These are phyloP conservation scores for Daktulosphaira vitifoliae DNA, from an alignment of 1,140 invertebrate species.

Conservation along the genomic window DNA sequence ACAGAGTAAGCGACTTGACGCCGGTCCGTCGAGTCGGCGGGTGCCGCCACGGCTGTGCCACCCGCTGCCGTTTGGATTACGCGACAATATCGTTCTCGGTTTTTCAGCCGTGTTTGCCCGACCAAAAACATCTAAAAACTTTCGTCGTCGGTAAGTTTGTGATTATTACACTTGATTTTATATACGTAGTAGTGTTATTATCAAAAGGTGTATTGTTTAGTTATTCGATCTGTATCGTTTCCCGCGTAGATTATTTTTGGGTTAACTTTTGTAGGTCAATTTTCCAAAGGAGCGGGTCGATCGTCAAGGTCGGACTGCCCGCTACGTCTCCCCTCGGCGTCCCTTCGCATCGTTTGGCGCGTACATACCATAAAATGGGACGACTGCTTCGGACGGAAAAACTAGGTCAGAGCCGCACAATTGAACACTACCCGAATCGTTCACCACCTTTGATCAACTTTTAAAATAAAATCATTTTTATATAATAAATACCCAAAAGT, in stretches of 20 bases:
- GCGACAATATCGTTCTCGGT: too few relatives aligned
- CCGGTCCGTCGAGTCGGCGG: slow-evolving; percentile 5
- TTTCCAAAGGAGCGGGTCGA: slow-evolving; percentile 3
- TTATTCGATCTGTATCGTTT: too few relatives aligned
- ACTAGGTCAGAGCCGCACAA: slow-evolving; percentile 16
- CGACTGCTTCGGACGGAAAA: not conserved
- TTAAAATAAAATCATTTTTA: too few relatives aligned
- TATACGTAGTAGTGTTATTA: too few relatives aligned
- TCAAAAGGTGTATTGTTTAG: too few relatives aligned
- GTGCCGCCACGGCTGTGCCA: not conserved
- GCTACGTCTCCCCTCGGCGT: not conserved
- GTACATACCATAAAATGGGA: not conserved
- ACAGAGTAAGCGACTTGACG: slow-evolving; percentile 23
- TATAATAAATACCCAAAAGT: too few relatives aligned
- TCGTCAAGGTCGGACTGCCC: slow-evolving; percentile 17
- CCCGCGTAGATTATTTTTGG: not conserved
- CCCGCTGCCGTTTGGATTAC: not conserved
- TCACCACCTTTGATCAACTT: too few relatives aligned
- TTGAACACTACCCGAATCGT: too few relatives aligned
- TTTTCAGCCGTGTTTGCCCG: not conserved
- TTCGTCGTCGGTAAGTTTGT: too few relatives aligned
- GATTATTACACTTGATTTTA: too few relatives aligned
- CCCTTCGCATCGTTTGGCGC: not conserved
- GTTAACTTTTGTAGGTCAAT: slow-evolving; percentile 15
- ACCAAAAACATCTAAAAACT: not conserved